phyloP scores from a whole-genome alignment of 2,797 vertebrate species.

The Pseudomugil gertrudae region DNA sequence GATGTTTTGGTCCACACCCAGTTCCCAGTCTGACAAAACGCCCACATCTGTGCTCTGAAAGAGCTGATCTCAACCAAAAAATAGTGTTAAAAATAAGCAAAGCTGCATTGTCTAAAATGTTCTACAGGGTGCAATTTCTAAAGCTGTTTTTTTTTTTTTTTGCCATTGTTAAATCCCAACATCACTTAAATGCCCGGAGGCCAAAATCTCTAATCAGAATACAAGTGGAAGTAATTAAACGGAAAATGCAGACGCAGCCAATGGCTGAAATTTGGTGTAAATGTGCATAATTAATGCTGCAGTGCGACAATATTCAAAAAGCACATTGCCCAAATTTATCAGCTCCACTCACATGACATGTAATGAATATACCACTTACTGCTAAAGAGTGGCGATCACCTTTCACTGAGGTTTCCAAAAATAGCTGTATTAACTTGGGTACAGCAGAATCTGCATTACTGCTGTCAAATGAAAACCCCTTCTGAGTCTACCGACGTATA shows the following conservation, averaged over 20 bases:
- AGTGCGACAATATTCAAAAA: constrained; percentile 16
- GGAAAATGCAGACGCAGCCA: constrained; percentile 20
- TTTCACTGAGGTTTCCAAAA: constrained; percentile 51
- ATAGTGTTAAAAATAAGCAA: constrained; percentile 19
- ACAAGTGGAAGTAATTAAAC: constrained; percentile 52
- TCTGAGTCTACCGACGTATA: constrained; percentile 31
- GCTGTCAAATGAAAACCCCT: constrained; percentile 40
- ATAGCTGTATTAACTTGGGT: constrained; percentile 43
- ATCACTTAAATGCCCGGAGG: constrained; percentile 43
- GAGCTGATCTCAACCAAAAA: constrained; percentile 38
- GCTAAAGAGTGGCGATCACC: constrained; percentile 41
- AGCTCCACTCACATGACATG: constrained; percentile 29
- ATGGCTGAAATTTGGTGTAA: constrained; percentile 25
- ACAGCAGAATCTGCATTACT: constrained; percentile 31
- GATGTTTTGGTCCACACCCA: constrained; percentile 35
- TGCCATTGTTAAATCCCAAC: constrained; percentile 15
- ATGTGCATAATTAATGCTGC: constrained; percentile 48
- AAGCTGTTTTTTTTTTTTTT: constrained; percentile 45
- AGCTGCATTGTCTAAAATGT: not conserved
- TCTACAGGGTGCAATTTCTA: constrained; percentile 2
- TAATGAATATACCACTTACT: constrained; percentile 40
- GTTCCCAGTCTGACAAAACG: constrained; percentile 35
- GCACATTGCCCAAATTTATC: constrained; percentile 29
- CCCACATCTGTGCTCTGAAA: constrained; percentile 27
- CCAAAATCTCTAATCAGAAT: constrained; percentile 45